phyloP scores from a whole-genome alignment of 1,140 invertebrate species.

The Drosophila trapezifrons region DNA sequence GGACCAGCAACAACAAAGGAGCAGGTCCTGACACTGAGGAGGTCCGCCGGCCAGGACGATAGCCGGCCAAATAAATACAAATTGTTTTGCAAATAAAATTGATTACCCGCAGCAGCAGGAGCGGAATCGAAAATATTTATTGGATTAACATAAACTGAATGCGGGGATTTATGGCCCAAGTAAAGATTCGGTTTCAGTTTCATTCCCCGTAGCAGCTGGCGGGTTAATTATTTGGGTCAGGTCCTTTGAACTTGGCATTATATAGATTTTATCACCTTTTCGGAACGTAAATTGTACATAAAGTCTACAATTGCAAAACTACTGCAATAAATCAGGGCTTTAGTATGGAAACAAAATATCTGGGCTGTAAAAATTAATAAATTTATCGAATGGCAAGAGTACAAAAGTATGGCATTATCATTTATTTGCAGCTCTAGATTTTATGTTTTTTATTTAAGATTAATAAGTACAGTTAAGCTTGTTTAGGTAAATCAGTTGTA shows the following conservation, averaged over 20 bases:
- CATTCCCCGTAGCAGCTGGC: background rate
- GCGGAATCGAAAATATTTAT: conserved; percentile 61
- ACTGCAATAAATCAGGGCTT: background rate
- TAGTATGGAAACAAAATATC: no score
- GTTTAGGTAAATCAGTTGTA: no score
- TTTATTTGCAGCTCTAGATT: no score
- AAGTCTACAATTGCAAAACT: background rate
- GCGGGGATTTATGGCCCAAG: conserved; percentile 43
- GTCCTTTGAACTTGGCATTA: conserved; percentile 8
- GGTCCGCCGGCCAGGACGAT: conserved; percentile 52
- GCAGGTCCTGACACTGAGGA: conserved; percentile 21
- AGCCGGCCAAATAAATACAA: conserved; percentile 69
- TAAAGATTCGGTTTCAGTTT: conserved; percentile 26
- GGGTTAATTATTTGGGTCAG: conserved; percentile 39
- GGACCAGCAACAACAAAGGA: conserved; percentile 17
- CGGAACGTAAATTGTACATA: background rate
- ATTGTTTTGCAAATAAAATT: conserved; percentile 80
- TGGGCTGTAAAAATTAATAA: background rate
- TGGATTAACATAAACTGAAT: conserved; percentile 76
- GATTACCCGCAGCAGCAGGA: conserved; percentile 57
- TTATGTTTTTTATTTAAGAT: no score
- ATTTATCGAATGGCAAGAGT: background rate
- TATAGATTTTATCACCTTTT: background rate
- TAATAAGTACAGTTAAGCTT: no score
- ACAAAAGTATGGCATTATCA: no score